phyloP scores from a whole-genome alignment of 2,113 vertebrate genomes.

The Microcebus ravelobensis region DNA sequence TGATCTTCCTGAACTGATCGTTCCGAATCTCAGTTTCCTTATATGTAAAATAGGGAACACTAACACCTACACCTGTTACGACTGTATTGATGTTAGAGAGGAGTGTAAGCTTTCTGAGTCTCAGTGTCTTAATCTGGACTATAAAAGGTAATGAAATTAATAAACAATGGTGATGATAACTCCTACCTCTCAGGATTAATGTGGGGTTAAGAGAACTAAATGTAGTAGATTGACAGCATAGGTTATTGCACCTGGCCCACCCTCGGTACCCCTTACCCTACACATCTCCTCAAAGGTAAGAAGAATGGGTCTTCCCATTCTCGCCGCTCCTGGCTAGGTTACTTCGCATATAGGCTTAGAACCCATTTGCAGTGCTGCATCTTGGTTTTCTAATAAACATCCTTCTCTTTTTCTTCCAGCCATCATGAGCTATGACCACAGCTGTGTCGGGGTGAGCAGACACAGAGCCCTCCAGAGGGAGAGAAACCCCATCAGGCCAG shows the following conservation, averaged over 20 bases:
- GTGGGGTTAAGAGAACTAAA: neutral
- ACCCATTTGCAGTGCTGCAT: neutral
- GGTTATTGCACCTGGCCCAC: neutral
- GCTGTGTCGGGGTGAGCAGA: neutral
- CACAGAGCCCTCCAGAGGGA: neutral
- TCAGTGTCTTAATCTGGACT: neutral
- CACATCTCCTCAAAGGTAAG: neutral
- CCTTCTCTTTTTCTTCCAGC: neutral
- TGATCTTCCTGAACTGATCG: neutral
- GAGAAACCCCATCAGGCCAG: neutral
- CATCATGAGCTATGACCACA: neutral
- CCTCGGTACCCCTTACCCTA: neutral
- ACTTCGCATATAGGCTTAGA: neutral
- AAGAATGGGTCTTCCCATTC: neutral
- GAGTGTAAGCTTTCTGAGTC: neutral
- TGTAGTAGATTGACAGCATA: neutral
- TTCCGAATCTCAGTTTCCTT: neutral
- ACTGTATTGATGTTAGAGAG: neutral
- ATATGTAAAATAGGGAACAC: neutral
- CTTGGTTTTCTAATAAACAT: conserved; percentile 27
- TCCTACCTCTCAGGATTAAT: neutral
- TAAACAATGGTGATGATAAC: neutral
- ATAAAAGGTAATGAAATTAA: neutral
- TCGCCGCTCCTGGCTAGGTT: neutral
- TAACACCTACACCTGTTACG: neutral